Percentiles rank a stretch among this genome's conserved stretches.
These are phyloP conservation scores for Nasonia longicornis DNA, from an alignment of 1,140 invertebrate species.

Conservation along the genomic window DNA sequence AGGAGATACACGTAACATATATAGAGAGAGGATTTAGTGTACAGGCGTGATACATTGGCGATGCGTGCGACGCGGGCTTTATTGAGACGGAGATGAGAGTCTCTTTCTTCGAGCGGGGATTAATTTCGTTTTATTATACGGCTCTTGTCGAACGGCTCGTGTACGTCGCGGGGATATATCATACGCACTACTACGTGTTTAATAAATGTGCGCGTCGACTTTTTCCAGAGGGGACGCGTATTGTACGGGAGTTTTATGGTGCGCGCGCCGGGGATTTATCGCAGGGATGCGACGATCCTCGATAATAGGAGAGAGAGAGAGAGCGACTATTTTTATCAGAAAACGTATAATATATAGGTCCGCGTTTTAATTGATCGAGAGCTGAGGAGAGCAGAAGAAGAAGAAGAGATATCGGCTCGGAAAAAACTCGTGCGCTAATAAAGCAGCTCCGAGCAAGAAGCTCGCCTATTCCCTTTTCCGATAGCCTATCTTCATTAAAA, in stretches of 20 bases:
- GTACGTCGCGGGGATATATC: not conserved
- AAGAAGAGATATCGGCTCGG: no score
- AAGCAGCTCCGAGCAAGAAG: not conserved
- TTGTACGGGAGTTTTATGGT: no score
- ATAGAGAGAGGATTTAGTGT: not conserved
- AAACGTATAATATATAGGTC: no score
- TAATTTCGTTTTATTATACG: constrained; percentile 33
- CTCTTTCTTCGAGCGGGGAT: not conserved
- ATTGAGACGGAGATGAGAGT: not conserved
- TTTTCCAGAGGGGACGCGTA: no score
- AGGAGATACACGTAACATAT: not conserved
- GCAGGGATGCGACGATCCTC: no score
- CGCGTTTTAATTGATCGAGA: no score
- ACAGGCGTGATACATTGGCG: no score
- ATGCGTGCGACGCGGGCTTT: not conserved
- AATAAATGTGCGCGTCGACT: not conserved
- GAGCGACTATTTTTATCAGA: no score
- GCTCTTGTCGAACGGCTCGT: not conserved
- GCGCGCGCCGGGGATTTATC: no score
- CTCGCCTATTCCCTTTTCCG: constrained; percentile 4
- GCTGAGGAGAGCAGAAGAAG: no score
- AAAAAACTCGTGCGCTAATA: no score
- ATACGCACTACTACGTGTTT: not conserved
- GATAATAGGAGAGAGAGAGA: no score
- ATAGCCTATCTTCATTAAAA: constrained; percentile 35